These are phyloP conservation scores for Scelioninae gen. 1 DNA, from an alignment of 2,888 invertebrate genomes.

Conservation along the genomic window DNA sequence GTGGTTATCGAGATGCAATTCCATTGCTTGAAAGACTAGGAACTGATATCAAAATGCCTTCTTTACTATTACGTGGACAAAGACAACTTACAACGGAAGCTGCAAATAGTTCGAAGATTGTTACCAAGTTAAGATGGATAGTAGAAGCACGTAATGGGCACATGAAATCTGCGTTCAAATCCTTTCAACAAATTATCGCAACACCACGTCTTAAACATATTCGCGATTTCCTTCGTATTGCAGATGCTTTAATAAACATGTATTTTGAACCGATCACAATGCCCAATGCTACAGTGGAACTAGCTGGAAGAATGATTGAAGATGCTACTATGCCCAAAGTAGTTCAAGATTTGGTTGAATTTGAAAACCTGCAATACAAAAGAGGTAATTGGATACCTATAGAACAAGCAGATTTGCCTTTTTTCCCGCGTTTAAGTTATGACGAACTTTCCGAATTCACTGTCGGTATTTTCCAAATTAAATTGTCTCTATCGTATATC, in stretches of 20 bases:
- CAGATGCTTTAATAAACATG: slow-evolving; percentile 56
- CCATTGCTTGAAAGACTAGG: slow-evolving; percentile 19
- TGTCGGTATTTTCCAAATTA: too few relatives aligned
- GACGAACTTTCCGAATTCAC: too few relatives aligned
- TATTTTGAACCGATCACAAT: slow-evolving; percentile 24
- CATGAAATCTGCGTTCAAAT: slow-evolving; percentile 48
- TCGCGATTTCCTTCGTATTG: slow-evolving; percentile 46
- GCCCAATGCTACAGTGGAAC: neutral
- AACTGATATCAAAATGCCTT: slow-evolving; percentile 41
- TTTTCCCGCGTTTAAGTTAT: too few relatives aligned
- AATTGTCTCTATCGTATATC: too few relatives aligned
- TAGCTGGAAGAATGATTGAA: too few relatives aligned
- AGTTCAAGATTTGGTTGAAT: too few relatives aligned
- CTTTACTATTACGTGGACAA: slow-evolving; percentile 22
- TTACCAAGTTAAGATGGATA: slow-evolving; percentile 57
- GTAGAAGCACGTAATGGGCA: slow-evolving; percentile 50
- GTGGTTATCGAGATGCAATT: slow-evolving; percentile 27
- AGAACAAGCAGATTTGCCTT: too few relatives aligned
- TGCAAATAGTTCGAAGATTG: slow-evolving; percentile 39
- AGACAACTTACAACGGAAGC: slow-evolving; percentile 47
- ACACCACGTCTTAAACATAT: slow-evolving; percentile 30
- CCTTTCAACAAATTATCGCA: slow-evolving; percentile 31
- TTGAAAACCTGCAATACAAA: too few relatives aligned
- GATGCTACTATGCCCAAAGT: too few relatives aligned
- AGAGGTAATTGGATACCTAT: too few relatives aligned